A percentile compares a stretch with the other conserved stretches of the same genome.
phyloP scores from a whole-genome alignment of 2,888 invertebrate species.

The Leucozona laternaria region DNA sequence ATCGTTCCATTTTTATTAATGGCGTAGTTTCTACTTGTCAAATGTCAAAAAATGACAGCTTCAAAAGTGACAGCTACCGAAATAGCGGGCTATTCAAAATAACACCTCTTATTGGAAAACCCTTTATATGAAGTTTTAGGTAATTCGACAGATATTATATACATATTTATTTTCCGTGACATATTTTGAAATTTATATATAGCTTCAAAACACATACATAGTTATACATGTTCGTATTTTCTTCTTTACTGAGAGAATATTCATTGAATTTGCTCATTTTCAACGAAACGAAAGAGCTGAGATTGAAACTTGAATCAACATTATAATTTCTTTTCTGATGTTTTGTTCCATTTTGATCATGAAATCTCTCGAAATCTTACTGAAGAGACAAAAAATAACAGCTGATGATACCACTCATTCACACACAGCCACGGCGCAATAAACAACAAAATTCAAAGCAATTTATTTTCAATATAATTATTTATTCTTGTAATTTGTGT shows the following conservation, averaged over 20 bases:
- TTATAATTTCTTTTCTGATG: not conserved
- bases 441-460: conserved; percentile 21
- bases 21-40: too few relatives aligned
- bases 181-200: not conserved
- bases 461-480: conserved; percentile 57
- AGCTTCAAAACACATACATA: too few relatives aligned
- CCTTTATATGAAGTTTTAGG: too few relatives aligned
- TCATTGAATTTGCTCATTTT: not conserved
- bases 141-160: too few relatives aligned
- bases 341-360: not conserved
- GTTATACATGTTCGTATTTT: too few relatives aligned
- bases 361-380: too few relatives aligned
- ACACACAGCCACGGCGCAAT: not conserved
- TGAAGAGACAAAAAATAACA: too few relatives aligned
- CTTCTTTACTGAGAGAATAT: not conserved
- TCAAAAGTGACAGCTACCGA: too few relatives aligned
- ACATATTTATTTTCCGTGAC: not conserved
- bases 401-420: conserved; percentile 55
- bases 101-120: too few relatives aligned
- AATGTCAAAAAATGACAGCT: too few relatives aligned
- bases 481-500: conserved; percentile 15
- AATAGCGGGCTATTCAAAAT: too few relatives aligned
- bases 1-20: too few relatives aligned
- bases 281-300: conserved; percentile 29
- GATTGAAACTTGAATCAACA: not conserved